These are phyloP conservation scores for Mythimna impura DNA, from an alignment of 2,888 invertebrate species.

Conservation along the genomic window DNA sequence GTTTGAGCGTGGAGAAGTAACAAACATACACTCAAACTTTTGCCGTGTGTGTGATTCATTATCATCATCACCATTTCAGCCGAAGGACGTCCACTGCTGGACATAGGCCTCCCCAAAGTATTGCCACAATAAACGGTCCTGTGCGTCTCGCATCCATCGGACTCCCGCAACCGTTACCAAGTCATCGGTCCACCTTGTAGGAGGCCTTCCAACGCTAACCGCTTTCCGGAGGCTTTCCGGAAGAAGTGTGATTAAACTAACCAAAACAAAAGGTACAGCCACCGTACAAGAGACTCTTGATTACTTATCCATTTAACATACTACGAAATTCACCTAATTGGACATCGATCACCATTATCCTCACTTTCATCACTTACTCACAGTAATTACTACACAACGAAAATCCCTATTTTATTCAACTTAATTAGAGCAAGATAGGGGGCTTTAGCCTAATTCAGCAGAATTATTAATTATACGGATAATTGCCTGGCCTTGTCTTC, in stretches of 20 bases:
- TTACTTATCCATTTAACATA: background rate
- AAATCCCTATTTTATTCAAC: constrained; percentile 63
- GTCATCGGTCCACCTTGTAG: no score
- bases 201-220: no score
- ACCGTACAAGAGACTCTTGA: background rate
- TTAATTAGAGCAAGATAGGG: constrained; percentile 62
- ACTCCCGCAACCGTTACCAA: no score
- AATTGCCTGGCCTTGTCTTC: constrained; percentile 69
- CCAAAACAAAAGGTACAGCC: background rate
- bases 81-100: no score
- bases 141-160: no score
- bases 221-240: no score
- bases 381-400: constrained; percentile 35
- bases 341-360: constrained; percentile 31
- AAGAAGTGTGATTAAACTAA: background rate
- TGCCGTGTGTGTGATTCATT: no score
- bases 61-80: no score
- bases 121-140: no score
- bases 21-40: no score
- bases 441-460: constrained; percentile 61
- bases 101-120: no score
- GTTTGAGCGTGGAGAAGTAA: no score
- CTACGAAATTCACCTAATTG: constrained; percentile 15
- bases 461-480: constrained; percentile 72
- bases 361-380: constrained; percentile 22